These are phyloP conservation scores for Toxotes lorentzi DNA, from an alignment of 2,797 vertebrate genomes.

Conservation along the genomic window DNA sequence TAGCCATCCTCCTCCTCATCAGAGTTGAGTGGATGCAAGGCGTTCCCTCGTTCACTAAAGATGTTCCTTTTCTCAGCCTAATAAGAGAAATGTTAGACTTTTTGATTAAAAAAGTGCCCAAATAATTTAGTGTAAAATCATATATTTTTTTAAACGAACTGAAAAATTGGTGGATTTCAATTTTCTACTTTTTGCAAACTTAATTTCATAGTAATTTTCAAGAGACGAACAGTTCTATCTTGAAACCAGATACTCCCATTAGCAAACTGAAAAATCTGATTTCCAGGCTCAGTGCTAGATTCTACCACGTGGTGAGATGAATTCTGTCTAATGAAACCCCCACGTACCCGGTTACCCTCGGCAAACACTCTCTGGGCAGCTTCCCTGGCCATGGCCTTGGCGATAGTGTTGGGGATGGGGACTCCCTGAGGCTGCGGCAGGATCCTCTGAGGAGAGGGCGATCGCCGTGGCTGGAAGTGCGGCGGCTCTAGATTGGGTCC, in stretches of 20 bases:
- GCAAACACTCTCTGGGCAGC: constrained; percentile 93
- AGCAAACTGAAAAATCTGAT: not conserved
- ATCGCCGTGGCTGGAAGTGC: constrained; percentile 86
- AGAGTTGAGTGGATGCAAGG: constrained; percentile 88
- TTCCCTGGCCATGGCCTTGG: constrained; percentile 98
- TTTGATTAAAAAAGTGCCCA: not conserved
- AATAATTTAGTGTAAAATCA: not conserved
- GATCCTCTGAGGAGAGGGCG: constrained; percentile 95
- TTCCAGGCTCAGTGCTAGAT: not conserved
- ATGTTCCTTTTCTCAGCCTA: constrained; percentile 94
- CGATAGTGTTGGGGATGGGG: constrained; percentile 92
- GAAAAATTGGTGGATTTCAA: not conserved
- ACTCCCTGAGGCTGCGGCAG: constrained; percentile 97
- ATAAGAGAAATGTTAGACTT: constrained; percentile 19
- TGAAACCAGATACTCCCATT: not conserved
- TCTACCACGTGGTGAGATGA: not conserved
- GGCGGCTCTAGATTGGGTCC: constrained; percentile 90
- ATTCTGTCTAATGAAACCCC: not conserved
- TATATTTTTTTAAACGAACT: not conserved
- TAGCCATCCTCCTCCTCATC: constrained; percentile 96
- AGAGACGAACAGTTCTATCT: not conserved
- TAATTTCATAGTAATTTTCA: not conserved
- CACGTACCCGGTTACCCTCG: constrained; percentile 89
- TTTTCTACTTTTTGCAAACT: not conserved
- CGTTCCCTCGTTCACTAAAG: constrained; percentile 89